A percentile compares a stretch with the other conserved stretches of the same genome.
Conservation (phyloP, 2,113 vertebrate species). For the Acinonyx jubatus region DNA sequence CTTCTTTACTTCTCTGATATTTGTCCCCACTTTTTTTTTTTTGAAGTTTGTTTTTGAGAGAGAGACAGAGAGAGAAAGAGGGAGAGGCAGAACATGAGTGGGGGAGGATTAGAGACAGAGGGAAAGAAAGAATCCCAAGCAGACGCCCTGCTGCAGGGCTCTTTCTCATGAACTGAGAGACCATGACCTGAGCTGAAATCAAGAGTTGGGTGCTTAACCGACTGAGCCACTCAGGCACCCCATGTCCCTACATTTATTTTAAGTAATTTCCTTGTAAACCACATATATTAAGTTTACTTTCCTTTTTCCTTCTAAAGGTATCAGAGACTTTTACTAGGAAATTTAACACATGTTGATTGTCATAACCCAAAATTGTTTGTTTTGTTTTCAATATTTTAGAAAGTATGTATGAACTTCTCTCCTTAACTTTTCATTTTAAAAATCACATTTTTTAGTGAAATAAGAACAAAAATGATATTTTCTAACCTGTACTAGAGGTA, state of each 20-base stretch:
- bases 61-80: too few relatives aligned
- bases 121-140: too few relatives aligned
- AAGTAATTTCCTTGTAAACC: neutral
- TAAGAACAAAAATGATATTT: neutral
- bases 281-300: neutral
- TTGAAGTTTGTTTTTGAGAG: too few relatives aligned
- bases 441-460: neutral
- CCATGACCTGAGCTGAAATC: too few relatives aligned
- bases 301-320: neutral
- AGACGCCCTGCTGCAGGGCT: too few relatives aligned
- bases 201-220: too few relatives aligned
- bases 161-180: too few relatives aligned
- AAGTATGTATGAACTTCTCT: neutral
- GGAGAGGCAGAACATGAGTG: too few relatives aligned
- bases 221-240: too few relatives aligned
- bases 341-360: neutral
- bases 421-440: neutral
- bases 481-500: neutral
- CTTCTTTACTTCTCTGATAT: neutral
- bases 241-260: neutral
- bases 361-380: neutral
- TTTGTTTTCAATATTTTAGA: neutral
- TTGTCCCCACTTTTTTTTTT: neutral
- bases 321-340: neutral
- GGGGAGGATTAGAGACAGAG: too few relatives aligned